Conservation (phyloP, 2,797 vertebrate species). For the Amniataba percoides region DNA sequence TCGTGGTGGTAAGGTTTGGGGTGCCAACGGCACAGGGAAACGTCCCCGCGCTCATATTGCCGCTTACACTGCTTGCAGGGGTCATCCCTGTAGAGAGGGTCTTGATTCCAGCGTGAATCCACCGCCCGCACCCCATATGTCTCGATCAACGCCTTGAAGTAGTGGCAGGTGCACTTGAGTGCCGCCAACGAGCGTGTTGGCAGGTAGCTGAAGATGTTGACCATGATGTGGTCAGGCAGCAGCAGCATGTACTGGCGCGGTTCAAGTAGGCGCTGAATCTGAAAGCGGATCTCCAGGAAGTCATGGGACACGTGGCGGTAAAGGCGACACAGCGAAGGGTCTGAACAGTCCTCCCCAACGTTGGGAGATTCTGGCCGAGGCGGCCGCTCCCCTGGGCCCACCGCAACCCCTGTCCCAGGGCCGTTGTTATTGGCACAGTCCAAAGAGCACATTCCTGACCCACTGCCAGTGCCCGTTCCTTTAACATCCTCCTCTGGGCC, state of each 20-base stretch:
- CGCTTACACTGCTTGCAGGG: slow-evolving; percentile 98
- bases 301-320: slow-evolving; percentile 97
- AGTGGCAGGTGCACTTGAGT: slow-evolving; percentile 95
- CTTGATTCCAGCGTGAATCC: slow-evolving; percentile 94
- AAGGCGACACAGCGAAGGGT: slow-evolving; percentile 92
- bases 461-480: slow-evolving; percentile 55
- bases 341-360: slow-evolving; percentile 73
- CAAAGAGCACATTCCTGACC: slow-evolving; percentile 78
- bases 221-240: slow-evolving; percentile 95
- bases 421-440: slow-evolving; percentile 83
- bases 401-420: slow-evolving; percentile 49
- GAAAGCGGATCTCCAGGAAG: slow-evolving; percentile 97
- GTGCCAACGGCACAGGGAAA: slow-evolving; percentile 97
- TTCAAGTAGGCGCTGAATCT: slow-evolving; percentile 95
- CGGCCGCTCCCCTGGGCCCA: slow-evolving; percentile 51
- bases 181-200: slow-evolving; percentile 93
- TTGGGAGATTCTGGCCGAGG: slow-evolving; percentile 81
- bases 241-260: slow-evolving; percentile 96
- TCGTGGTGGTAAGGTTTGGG: slow-evolving; percentile 99
- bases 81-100: slow-evolving; percentile 95
- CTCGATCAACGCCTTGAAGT: slow-evolving; percentile 94
- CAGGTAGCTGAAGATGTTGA: slow-evolving; percentile 94
- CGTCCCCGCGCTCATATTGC: slow-evolving; percentile 92
- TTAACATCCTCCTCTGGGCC: slow-evolving; percentile 79
- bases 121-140: slow-evolving; percentile 91